Conservation (phyloP, 2,113 vertebrate genomes). For the Aldabrachelys gigantea region DNA sequence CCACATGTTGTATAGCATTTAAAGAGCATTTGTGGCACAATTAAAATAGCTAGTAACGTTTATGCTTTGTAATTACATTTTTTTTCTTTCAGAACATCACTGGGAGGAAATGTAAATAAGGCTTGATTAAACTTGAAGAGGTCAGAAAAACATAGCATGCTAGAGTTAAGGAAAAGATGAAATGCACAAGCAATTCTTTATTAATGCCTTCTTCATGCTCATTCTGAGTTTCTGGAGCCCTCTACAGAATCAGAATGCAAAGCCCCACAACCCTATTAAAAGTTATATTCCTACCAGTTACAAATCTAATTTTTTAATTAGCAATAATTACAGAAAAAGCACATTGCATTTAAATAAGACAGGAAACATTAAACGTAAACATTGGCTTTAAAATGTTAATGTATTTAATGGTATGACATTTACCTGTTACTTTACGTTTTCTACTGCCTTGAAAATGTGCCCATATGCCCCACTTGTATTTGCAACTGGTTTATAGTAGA, state of each 20-base stretch:
- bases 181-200: constrained; percentile 23
- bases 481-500: background rate
- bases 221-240: constrained; percentile 29
- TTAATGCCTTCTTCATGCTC: background rate
- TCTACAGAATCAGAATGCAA: background rate
- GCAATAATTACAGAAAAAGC: background rate
- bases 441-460: background rate
- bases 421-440: background rate
- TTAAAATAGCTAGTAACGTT: constrained; percentile 63
- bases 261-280: background rate
- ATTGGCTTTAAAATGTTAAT: background rate
- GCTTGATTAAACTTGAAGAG: constrained; percentile 17
- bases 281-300: background rate
- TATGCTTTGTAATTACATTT: constrained; percentile 56
- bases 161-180: constrained; percentile 46
- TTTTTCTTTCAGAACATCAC: constrained; percentile 52
- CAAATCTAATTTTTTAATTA: background rate
- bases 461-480: fast-evolving
- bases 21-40: constrained; percentile 56
- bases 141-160: constrained; percentile 41
- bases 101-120: constrained; percentile 49
- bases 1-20: constrained; percentile 34
- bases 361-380: background rate
- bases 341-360: background rate
- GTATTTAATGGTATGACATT: background rate